Conservation (phyloP, 2,113 vertebrate genomes). For the Vulpes lagopus region DNA sequence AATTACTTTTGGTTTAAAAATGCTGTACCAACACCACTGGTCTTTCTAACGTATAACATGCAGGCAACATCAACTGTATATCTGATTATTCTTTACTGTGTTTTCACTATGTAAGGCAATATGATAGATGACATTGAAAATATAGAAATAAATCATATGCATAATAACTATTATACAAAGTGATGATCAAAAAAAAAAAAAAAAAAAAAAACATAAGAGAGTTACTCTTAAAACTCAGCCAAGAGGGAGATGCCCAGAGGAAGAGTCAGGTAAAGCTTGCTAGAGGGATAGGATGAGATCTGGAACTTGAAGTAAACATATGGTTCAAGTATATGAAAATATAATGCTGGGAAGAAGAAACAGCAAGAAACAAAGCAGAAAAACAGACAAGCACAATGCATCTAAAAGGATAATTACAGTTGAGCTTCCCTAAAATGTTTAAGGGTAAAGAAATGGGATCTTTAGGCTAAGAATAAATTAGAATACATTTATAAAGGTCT, state of each 20-base stretch:
- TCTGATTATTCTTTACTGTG: background rate
- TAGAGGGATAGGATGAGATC: background rate
- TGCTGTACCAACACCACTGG: background rate
- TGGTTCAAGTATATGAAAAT: background rate
- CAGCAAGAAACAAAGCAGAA: background rate
- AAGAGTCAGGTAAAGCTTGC: background rate
- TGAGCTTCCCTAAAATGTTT: background rate
- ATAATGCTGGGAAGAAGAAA: background rate
- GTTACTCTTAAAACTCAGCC: background rate
- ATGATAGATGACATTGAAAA: background rate
- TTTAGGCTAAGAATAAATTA: slow-evolving; percentile 35
- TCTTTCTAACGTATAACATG: background rate
- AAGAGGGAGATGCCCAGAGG: background rate
- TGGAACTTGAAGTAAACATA: background rate
- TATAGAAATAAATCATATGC: background rate
- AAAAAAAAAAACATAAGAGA: background rate
- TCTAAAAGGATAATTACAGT: background rate
- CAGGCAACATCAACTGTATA: background rate
- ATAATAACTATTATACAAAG: background rate
- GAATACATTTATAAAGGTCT: background rate
- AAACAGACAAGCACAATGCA: background rate
- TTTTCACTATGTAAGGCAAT: background rate
- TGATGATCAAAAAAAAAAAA: background rate
- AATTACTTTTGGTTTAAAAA: slow-evolving; percentile 47
- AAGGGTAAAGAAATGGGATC: background rate